phyloP scores from a whole-genome alignment of 2,113 vertebrate species.

The Mugil cephalus region DNA sequence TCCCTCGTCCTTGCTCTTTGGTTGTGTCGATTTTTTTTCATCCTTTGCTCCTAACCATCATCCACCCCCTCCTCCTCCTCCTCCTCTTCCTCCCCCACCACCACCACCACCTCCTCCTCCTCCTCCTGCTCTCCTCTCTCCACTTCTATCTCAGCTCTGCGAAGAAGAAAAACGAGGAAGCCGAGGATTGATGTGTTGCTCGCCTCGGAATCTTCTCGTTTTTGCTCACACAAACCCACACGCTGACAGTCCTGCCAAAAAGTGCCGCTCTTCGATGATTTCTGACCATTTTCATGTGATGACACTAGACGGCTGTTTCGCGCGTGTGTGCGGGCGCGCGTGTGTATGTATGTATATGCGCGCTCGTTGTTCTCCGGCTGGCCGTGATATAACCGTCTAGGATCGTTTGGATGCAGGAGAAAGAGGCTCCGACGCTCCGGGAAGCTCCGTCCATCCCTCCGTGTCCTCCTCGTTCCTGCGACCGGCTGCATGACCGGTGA shows the following conservation, averaged over 20 bases:
- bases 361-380: conserved; percentile 82
- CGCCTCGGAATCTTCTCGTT: conserved; percentile 41
- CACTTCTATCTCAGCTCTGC: conserved; percentile 78
- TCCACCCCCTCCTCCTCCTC: conserved; percentile 64
- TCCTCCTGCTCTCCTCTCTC: conserved; percentile 52
- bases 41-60: conserved; percentile 67
- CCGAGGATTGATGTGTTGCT: conserved; percentile 69
- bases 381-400: conserved; percentile 87
- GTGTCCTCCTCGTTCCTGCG: conserved; percentile 57
- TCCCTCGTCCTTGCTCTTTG: conserved; percentile 36
- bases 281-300: conserved; percentile 62
- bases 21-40: conserved; percentile 66
- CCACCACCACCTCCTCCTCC: conserved; percentile 74
- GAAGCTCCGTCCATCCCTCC: conserved; percentile 58
- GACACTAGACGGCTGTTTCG: conserved; percentile 80
- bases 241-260: conserved; percentile 33
- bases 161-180: conserved; percentile 69
- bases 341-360: conserved; percentile 73
- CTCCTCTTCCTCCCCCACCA: conserved; percentile 58
- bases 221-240: conserved; percentile 41
- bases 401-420: conserved; percentile 81
- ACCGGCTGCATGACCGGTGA: conserved; percentile 80
- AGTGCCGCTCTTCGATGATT: conserved; percentile 24
- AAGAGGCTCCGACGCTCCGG: conserved; percentile 58
- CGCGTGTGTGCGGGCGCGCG: conserved; percentile 75